Conservation (phyloP, 2,797 vertebrate genomes). For the Gambelia wislizenii region DNA sequence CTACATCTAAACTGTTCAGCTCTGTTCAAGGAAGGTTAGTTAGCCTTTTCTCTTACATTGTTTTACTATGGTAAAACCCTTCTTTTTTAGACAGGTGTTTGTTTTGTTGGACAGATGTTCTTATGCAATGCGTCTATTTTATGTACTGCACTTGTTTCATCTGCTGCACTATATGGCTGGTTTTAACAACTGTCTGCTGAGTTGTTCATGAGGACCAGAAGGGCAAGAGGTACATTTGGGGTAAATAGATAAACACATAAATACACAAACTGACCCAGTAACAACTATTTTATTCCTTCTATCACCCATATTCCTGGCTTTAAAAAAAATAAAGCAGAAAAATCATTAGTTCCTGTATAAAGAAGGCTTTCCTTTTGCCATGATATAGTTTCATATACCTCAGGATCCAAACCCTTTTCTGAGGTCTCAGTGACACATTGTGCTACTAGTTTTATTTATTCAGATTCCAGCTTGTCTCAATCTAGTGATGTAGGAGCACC, state of each 20-base stretch:
- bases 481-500: neutral
- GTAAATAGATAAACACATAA: neutral
- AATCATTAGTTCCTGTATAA: neutral
- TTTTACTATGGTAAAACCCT: neutral
- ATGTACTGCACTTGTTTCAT: neutral
- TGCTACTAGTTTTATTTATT: neutral
- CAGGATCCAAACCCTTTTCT: no score
- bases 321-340: neutral
- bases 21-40: neutral
- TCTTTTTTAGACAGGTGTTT: neutral
- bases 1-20: neutral
- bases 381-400: neutral
- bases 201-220: neutral
- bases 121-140: neutral
- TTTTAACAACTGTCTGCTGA: no score
- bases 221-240: neutral
- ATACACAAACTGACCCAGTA: neutral
- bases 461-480: neutral
- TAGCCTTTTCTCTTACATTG: neutral
- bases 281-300: neutral
- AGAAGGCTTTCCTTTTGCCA: neutral
- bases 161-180: no score
- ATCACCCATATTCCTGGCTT: neutral
- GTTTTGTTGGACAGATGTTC: neutral
- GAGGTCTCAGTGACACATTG: neutral